Conservation (phyloP, 2,888 invertebrate genomes). For the Invenusta paracnida region DNA sequence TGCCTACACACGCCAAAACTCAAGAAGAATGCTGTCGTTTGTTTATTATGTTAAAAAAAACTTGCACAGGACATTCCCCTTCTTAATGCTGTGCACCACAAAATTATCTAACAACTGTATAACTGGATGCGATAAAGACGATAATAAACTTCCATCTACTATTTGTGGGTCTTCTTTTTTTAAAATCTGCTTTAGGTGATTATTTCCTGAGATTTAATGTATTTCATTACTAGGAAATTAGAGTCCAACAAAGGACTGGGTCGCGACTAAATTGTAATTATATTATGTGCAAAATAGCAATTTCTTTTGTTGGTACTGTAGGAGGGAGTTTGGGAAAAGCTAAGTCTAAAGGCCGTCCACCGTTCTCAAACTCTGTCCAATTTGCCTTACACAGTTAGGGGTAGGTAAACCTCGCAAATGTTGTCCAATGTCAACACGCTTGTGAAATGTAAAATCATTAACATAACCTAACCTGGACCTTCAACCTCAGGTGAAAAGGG, state of each 20-base stretch:
- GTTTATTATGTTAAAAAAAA: too few species aligned
- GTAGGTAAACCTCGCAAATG: not conserved
- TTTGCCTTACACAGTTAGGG: not conserved
- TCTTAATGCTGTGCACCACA: too few species aligned
- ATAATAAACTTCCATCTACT: too few species aligned
- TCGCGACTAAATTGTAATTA: not conserved
- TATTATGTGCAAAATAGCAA: not conserved
- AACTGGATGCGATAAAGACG: too few species aligned
- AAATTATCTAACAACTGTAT: too few species aligned
- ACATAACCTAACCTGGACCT: not conserved
- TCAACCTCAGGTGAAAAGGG: not conserved
- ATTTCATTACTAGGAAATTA: not conserved
- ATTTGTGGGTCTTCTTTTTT: too few species aligned
- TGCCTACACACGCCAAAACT: too few species aligned
- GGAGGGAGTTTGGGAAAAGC: not conserved
- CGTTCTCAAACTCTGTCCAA: not conserved
- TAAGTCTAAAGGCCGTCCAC: not conserved
- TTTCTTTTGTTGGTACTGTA: not conserved
- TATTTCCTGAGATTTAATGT: too few species aligned
- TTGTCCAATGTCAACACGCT: not conserved
- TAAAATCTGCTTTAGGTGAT: too few species aligned
- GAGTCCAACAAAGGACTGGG: not conserved
- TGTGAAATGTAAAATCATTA: not conserved
- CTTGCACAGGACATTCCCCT: too few species aligned
- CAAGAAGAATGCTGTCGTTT: too few species aligned